Evolutionary conservation across 2,888 invertebrate species (phyloP).

Genomic region (Charanyca ferruginea): DNA sequence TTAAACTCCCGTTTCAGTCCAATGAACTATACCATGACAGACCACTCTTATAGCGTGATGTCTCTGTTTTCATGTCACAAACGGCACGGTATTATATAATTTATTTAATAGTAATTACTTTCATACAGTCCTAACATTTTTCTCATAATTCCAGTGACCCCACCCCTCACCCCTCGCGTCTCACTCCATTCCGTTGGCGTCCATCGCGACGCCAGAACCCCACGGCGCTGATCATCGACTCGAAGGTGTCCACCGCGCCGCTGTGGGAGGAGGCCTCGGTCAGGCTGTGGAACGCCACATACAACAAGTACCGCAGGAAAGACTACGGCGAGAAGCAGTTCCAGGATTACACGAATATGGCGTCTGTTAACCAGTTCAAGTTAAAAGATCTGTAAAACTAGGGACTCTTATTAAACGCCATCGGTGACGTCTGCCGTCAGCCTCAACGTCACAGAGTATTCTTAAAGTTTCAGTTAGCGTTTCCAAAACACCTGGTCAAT

Average conservation of each 20-base stretch:
- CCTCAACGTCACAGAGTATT: no score
- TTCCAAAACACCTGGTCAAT: no score
- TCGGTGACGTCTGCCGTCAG: no score
- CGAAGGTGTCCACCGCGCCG: constrained; percentile 75
- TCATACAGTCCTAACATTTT: background rate
- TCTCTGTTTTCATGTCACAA: background rate
- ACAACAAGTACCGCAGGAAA: constrained; percentile 79
- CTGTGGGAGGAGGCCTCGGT: constrained; percentile 80
- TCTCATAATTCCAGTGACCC: constrained; percentile 80
- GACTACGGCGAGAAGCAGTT: constrained; percentile 68
- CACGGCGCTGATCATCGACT: constrained; percentile 80
- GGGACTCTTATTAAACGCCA: background rate
- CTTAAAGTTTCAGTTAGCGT: no score
- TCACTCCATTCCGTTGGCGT: constrained; percentile 81
- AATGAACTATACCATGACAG: background rate
- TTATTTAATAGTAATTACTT: background rate
- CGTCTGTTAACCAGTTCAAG: background rate
- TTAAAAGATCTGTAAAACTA: background rate
- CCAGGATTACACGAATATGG: constrained; percentile 20
- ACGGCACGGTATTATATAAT: background rate
- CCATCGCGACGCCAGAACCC: constrained; percentile 82
- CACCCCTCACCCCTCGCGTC: constrained; percentile 75
- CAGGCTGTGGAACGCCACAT: constrained; percentile 83
- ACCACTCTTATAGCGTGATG: background rate
- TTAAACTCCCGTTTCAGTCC: background rate